Evolutionary conservation across 2,113 vertebrate species (phyloP).

Genomic region (Microtus montanus): DNA sequence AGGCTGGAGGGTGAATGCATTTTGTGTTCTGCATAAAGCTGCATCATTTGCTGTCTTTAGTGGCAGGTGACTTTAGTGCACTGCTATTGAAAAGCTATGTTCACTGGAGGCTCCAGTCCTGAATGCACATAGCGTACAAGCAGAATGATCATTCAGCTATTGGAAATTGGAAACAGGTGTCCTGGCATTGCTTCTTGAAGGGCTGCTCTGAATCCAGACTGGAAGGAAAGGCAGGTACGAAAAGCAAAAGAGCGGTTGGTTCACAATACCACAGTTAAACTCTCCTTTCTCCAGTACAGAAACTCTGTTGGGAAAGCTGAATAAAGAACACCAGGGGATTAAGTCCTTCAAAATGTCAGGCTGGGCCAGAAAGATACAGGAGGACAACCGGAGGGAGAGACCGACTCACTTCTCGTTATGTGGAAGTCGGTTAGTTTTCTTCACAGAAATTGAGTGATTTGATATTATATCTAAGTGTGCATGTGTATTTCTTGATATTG

Average conservation of each 20-base stretch:
- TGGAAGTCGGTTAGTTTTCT: conserved; percentile 34
- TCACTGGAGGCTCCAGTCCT: conserved; percentile 21
- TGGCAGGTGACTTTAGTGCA: conserved; percentile 2
- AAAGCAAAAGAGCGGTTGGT: neutral
- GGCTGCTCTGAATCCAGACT: conserved; percentile 8
- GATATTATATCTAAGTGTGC: neutral
- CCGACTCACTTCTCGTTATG: neutral
- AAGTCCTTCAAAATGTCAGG: neutral
- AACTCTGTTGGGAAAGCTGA: neutral
- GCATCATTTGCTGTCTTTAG: conserved; percentile 45
- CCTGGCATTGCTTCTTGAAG: neutral
- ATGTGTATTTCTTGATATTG: neutral
- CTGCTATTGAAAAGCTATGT: conserved; percentile 50
- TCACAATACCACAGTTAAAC: conserved; percentile 24
- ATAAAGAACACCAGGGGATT: neutral
- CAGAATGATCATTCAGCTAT: neutral
- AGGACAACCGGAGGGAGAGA: neutral
- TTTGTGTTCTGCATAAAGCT: conserved; percentile 6
- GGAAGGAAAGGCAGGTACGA: neutral
- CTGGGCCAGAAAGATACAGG: neutral
- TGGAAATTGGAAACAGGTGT: conserved; percentile 70
- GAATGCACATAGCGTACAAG: neutral
- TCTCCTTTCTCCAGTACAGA: neutral
- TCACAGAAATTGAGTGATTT: neutral
- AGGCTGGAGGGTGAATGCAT: neutral